These are phyloP conservation scores for Equus przewalskii DNA, from an alignment of 2,113 vertebrate species.

Conservation along the genomic window DNA sequence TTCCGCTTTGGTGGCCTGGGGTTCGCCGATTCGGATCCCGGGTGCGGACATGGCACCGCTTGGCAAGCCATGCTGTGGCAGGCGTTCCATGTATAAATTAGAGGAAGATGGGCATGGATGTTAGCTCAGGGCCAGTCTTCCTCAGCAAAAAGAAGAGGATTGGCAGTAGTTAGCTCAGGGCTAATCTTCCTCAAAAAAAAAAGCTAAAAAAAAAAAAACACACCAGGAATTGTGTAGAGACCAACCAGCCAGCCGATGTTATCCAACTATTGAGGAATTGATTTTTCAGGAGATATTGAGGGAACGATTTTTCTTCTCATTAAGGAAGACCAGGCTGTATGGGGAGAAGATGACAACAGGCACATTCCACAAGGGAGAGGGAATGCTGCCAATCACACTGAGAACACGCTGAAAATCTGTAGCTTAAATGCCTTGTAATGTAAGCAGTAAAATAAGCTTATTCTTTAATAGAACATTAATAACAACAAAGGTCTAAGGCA, in stretches of 20 bases:
- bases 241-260: background rate
- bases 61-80: no score
- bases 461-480: background rate
- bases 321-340: background rate
- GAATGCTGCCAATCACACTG: background rate
- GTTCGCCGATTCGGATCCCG: no score
- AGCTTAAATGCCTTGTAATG: background rate
- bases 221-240: background rate
- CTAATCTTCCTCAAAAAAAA: no score
- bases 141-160: no score
- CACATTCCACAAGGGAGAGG: background rate
- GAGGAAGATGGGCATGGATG: no score
- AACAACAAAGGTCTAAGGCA: background rate
- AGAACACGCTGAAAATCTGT: background rate
- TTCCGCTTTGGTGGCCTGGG: no score
- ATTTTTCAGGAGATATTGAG: background rate
- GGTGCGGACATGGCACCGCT: no score
- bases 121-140: no score
- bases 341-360: background rate
- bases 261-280: background rate
- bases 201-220: no score
- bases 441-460: background rate
- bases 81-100: no score
- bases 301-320: background rate
- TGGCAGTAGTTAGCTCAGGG: no score